phyloP scores from a whole-genome alignment of 2,888 invertebrate genomes.

The Acronicta alni region DNA sequence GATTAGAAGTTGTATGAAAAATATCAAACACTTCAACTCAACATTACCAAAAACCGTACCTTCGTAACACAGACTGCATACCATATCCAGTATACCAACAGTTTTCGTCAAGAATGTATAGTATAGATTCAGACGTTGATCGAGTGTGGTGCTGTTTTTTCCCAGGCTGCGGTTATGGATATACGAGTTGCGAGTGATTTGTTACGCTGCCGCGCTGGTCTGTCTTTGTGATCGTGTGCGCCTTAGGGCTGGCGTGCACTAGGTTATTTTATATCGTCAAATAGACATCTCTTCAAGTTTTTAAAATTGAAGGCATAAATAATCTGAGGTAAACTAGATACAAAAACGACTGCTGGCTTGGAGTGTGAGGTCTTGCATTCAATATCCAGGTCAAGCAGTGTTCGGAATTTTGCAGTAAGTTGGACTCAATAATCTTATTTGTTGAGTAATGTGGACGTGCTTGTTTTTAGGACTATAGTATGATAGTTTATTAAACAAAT shows the following conservation, averaged over 20 bases:
- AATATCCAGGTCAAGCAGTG: no score
- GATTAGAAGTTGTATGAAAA: background rate
- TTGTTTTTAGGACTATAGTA: no score
- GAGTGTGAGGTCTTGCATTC: no score
- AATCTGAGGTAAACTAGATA: no score
- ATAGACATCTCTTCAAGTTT: no score
- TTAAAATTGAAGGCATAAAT: no score
- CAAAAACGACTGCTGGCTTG: no score
- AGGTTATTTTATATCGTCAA: background rate
- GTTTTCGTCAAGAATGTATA: conserved; percentile 65
- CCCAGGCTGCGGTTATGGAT: conserved; percentile 58
- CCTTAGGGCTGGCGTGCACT: conserved; percentile 44
- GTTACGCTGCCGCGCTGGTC: conserved; percentile 55
- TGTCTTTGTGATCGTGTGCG: conserved; percentile 50
- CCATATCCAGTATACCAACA: conserved; percentile 45
- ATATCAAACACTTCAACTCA: background rate
- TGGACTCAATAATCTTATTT: no score
- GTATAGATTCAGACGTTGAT: conserved; percentile 58
- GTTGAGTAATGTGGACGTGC: no score
- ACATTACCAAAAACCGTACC: conserved; percentile 10
- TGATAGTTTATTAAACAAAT: no score
- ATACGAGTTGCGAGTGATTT: conserved; percentile 57
- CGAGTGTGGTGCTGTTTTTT: conserved; percentile 57
- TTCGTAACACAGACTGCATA: conserved; percentile 30
- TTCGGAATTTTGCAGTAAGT: no score